phyloP scores from a whole-genome alignment of 2,113 vertebrate species.

The Megaceryle maxima region DNA sequence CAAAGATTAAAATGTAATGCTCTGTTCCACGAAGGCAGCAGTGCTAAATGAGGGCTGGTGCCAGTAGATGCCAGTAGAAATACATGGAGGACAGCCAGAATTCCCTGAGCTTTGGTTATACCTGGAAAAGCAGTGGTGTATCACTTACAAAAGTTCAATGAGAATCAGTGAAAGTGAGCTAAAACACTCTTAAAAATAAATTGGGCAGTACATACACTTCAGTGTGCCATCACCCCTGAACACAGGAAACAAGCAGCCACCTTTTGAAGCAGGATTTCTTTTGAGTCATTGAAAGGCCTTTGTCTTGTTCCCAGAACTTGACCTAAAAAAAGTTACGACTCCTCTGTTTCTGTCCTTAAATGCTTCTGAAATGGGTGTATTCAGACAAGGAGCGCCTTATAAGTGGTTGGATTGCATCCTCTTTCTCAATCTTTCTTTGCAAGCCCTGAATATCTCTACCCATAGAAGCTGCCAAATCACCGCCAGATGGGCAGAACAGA shows the following conservation, averaged over 20 bases:
- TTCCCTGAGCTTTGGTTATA: background rate
- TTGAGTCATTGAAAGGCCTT: background rate
- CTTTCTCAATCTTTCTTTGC: background rate
- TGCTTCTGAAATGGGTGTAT: background rate
- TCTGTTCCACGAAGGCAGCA: background rate
- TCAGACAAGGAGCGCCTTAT: background rate
- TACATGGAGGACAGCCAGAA: background rate
- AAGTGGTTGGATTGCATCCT: background rate
- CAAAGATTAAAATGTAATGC: background rate
- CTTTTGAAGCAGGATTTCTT: conserved; percentile 30
- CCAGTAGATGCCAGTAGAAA: background rate
- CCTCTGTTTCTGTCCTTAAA: background rate
- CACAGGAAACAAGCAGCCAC: background rate
- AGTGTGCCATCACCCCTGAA: background rate
- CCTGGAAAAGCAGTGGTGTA: background rate
- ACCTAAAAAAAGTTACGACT: conserved; percentile 32
- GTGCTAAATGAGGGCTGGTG: background rate
- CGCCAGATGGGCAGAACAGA: background rate
- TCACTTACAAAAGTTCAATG: background rate
- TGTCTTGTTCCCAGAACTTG: conserved; percentile 47
- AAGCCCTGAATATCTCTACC: background rate
- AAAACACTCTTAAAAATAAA: background rate
- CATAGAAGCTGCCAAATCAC: background rate
- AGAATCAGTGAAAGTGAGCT: background rate
- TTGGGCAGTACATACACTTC: conserved; percentile 23